Evolutionary conservation across 2,113 vertebrate species (phyloP).

Genomic region (Cyphomyrus plagiostoma): DNA sequence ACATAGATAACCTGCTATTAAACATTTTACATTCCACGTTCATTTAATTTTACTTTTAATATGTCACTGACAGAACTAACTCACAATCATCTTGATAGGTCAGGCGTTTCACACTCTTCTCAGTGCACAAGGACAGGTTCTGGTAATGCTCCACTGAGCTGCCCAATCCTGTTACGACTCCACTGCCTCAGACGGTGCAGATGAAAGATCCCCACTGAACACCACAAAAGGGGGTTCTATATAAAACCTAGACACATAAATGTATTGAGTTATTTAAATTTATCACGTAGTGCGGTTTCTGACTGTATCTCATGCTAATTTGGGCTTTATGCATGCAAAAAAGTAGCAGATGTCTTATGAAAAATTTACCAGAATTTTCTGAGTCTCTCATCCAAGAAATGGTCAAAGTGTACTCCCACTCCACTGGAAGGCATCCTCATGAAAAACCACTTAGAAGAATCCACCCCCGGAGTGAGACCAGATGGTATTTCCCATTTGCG

Average conservation of each 20-base stretch:
- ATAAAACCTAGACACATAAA: constrained; percentile 7
- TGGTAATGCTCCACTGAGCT: neutral
- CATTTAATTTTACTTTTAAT: neutral
- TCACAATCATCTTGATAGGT: neutral
- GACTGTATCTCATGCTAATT: neutral
- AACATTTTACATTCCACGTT: neutral
- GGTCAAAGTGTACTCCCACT: constrained; percentile 7
- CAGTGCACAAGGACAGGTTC: neutral
- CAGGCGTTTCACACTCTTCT: neutral
- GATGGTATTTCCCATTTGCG: neutral
- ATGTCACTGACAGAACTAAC: neutral
- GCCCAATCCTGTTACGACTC: neutral
- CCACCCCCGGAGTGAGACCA: constrained; percentile 5
- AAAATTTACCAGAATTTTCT: constrained; percentile 10
- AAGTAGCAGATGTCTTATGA: constrained; percentile 18
- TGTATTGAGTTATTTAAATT: neutral
- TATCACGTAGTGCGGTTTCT: neutral
- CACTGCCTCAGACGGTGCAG: neutral
- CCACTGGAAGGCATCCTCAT: neutral
- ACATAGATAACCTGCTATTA: neutral
- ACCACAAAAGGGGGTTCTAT: neutral
- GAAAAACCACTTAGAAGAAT: constrained; percentile 18
- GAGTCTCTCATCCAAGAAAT: constrained; percentile 3
- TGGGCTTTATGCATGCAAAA: neutral
- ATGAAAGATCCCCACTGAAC: neutral